phyloP scores from a whole-genome alignment of 2,113 vertebrate genomes.

The Gymnobelideus leadbeateri region DNA sequence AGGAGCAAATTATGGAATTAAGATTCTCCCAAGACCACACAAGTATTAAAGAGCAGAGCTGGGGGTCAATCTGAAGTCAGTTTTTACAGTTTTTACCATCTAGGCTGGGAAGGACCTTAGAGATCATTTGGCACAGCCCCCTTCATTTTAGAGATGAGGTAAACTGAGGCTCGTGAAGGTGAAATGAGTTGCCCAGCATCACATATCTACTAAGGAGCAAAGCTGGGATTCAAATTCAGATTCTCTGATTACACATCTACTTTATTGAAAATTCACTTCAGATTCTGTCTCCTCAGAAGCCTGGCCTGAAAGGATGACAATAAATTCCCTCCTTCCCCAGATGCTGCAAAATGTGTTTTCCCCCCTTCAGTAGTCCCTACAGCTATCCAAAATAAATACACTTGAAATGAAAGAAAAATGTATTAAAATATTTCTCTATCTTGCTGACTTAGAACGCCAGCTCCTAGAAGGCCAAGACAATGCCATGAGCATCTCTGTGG shows the following conservation, averaged over 20 bases:
- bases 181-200: neutral
- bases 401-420: neutral
- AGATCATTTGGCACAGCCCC: neutral
- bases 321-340: rapidly evolving
- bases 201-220: neutral
- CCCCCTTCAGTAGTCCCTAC: neutral
- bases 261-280: neutral
- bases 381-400: neutral
- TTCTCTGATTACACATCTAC: neutral
- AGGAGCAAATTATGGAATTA: too few species aligned
- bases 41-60: neutral
- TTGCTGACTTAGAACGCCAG: rapidly evolving
- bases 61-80: neutral
- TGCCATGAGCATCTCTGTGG: neutral
- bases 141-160: neutral
- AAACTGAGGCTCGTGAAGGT: neutral
- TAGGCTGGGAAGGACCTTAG: neutral
- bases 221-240: neutral
- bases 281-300: neutral
- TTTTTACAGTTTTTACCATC: neutral
- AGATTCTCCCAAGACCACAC: neutral
- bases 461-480: rapidly evolving
- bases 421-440: neutral
- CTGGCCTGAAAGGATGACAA: neutral
- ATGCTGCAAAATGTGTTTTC: neutral